A percentile compares a stretch with the other conserved stretches of the same genome.
phyloP scores from a whole-genome alignment of 2,113 vertebrate genomes.

The Chaetops frenatus region DNA sequence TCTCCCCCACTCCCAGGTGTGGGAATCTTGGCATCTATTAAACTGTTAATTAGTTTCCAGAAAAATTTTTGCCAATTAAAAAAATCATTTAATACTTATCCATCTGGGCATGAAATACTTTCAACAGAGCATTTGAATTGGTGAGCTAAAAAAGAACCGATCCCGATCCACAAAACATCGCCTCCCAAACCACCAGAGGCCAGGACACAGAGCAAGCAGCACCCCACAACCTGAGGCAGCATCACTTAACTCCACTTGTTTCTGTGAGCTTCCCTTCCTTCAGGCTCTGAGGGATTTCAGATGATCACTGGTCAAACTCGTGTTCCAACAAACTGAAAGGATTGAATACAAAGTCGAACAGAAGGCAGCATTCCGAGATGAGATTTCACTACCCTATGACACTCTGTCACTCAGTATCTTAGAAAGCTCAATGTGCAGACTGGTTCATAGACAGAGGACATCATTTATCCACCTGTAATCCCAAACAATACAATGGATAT shows the following conservation, averaged over 20 bases:
- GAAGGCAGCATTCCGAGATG: not conserved
- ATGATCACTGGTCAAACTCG: not conserved
- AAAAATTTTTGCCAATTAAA: slow-evolving; percentile 38
- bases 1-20: not conserved
- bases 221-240: not conserved
- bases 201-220: not conserved
- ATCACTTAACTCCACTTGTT: not conserved
- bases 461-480: not conserved
- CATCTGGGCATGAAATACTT: slow-evolving; percentile 43
- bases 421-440: not conserved
- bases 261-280: not conserved
- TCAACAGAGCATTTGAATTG: not conserved
- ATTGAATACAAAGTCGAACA: not conserved
- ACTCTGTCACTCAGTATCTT: not conserved
- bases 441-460: not conserved
- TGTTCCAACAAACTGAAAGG: not conserved
- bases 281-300: not conserved
- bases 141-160: not conserved
- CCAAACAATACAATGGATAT: not conserved
- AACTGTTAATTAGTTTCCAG: slow-evolving; percentile 35
- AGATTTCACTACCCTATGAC: not conserved
- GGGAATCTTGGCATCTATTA: not conserved
- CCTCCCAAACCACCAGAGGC: not conserved
- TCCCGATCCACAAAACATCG: rapidly evolving
- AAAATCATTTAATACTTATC: slow-evolving; percentile 41